Evolutionary conservation across 2,888 invertebrate species (phyloP), one percentile per base, ranked within the genome.

Genomic region (Scaptomyza tumidula): DNA sequence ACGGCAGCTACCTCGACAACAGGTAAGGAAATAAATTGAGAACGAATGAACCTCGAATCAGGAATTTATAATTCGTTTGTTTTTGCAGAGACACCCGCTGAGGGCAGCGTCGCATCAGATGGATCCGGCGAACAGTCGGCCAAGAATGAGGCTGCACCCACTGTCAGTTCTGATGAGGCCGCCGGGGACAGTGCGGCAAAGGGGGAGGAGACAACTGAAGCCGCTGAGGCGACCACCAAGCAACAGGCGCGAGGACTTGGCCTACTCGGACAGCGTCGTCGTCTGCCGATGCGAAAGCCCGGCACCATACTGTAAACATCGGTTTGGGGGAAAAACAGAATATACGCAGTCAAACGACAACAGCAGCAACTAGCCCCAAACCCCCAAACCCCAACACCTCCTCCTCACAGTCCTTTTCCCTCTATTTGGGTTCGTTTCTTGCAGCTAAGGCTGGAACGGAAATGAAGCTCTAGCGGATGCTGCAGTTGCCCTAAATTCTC

Each of bases 211-310:
- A 77, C 84, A 58, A 88, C 89, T 46, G 93, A 92, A 67, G 91
- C 91, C 37, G 93, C 93, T 29, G 94, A 94, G 57, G 92, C 92
- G 55, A 90, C 93, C 44, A 89, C 93, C 31, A 93, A 94, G 66
- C 93, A 94, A 49, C 93, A 93, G 60, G 94, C 95, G 33, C 93
- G 94, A 67, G 95, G 95, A 0, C 92, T 95, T 39, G 95, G 96
- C 41, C 93, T 96, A 35, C 92, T 96, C 50, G 95, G 95, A 3
- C 94, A 95, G 49, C 93, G 96, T 78, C 93, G 95, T 88, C 94
- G 96, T 90, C 93, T 96, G 84, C 94, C 94, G 31, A 90, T 93
- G 41, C 92, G 94, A 89, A 93, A 93, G 76, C 94, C 94, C 3
- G 94, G 93, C 75, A 93, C 93, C 65, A 91, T 93, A 19, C 74